A percentile compares a stretch with the other conserved stretches of the same genome.
These are phyloP conservation scores for Limanda limanda DNA, from an alignment of 2,113 vertebrate species.

Conservation along the genomic window DNA sequence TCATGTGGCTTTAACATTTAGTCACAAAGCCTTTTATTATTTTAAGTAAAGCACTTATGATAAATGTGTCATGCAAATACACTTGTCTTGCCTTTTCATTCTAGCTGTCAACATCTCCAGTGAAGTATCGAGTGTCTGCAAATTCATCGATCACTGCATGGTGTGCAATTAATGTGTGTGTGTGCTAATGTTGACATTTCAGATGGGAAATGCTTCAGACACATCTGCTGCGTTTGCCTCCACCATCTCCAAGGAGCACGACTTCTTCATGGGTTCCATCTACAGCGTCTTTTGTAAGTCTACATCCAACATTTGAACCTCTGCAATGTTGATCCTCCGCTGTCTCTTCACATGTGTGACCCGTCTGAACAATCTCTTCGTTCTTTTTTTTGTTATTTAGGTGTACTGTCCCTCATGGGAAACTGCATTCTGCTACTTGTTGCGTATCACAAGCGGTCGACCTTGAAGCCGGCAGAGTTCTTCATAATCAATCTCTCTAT, in stretches of 20 bases:
- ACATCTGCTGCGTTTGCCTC: conserved; percentile 78
- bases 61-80: too few relatives aligned
- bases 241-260: conserved; percentile 83
- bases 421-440: conserved; percentile 86
- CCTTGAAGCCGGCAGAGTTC: conserved; percentile 88
- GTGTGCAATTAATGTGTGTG: not conserved
- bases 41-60: too few relatives aligned
- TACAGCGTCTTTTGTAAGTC: conserved; percentile 86
- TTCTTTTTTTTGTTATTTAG: conserved; percentile 48
- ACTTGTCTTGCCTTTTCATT: not conserved
- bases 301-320: not conserved
- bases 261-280: conserved; percentile 84
- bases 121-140: not conserved
- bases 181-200: conserved; percentile 28
- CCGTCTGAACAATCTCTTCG: not conserved
- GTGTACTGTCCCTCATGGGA: conserved; percentile 84
- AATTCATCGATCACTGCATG: not conserved
- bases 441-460: conserved; percentile 84
- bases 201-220: conserved; percentile 87
- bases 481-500: conserved; percentile 89
- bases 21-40: too few relatives aligned
- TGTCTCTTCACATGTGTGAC: not conserved
- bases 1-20: too few relatives aligned
- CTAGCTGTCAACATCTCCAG: not conserved
- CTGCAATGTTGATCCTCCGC: not conserved